These are phyloP conservation scores for Halcyon malimbica DNA, from an alignment of 2,113 vertebrate species.

Conservation along the genomic window DNA sequence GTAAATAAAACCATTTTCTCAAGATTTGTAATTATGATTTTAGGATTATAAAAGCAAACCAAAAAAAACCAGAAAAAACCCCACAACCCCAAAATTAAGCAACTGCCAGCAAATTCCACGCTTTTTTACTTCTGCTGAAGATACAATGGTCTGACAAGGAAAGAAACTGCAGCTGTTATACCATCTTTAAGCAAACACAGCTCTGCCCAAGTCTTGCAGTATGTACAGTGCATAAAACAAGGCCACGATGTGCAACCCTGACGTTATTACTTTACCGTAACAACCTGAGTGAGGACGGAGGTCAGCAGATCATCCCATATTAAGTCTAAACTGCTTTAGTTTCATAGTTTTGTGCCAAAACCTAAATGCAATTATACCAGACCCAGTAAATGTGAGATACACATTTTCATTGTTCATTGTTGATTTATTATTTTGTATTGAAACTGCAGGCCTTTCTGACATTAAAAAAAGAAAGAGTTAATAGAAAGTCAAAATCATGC, in stretches of 20 bases:
- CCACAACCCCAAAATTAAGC: background rate
- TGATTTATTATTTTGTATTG: background rate
- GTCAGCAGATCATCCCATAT: background rate
- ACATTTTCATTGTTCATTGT: background rate
- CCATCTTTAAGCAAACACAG: background rate
- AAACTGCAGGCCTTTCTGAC: background rate
- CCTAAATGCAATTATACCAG: background rate
- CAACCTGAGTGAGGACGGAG: background rate
- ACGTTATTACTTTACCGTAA: background rate
- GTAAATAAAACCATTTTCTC: slow-evolving; percentile 33
- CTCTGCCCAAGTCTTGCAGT: background rate
- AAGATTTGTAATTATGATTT: background rate
- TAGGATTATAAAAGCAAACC: background rate
- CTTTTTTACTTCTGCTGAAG: background rate
- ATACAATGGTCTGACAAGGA: slow-evolving; percentile 4
- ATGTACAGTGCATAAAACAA: background rate
- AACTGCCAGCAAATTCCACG: background rate
- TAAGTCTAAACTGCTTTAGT: background rate
- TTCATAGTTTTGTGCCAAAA: background rate
- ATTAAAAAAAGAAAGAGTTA: background rate
- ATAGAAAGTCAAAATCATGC: background rate
- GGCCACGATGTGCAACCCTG: background rate
- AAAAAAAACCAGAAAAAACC: background rate
- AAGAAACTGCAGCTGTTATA: background rate
- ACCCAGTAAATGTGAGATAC: background rate